Evolutionary conservation across 2,888 invertebrate species (phyloP).

Genomic region (Calliphora vomitoria): DNA sequence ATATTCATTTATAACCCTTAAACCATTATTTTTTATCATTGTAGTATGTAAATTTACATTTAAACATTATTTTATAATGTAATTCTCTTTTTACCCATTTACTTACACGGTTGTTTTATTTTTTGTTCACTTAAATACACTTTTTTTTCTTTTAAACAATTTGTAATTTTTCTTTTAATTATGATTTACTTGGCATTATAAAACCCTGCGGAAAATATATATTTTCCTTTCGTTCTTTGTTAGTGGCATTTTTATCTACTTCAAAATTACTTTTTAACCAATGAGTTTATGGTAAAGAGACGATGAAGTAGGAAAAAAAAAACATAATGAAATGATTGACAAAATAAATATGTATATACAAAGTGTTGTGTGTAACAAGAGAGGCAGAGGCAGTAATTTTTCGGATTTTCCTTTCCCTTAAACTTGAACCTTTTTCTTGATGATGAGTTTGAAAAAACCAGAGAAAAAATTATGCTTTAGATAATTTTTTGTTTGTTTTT

Average conservation of each 20-base stretch:
- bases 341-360: not conserved
- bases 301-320: not conserved
- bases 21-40: conserved; percentile 1
- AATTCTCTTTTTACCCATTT: conserved; percentile 14
- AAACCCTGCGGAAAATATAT: conserved; percentile 25
- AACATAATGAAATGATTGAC: conserved; percentile 7
- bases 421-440: conserved; percentile 7
- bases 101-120: not conserved
- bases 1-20: conserved; percentile 7
- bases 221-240: conserved; percentile 8
- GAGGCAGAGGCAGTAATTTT: not conserved
- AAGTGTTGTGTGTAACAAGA: not conserved
- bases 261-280: conserved; percentile 13
- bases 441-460: conserved; percentile 1
- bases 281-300: not conserved
- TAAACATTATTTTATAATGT: conserved; percentile 42
- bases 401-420: not conserved
- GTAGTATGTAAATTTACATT: conserved; percentile 37
- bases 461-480: not conserved
- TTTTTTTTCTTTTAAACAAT: conserved; percentile 8
- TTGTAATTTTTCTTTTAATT: conserved; percentile 55
- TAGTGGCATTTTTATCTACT: not conserved
- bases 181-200: conserved; percentile 40
- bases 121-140: not conserved
- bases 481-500: conserved; percentile 14